Conservation (phyloP, 2,113 vertebrate genomes). For the Cololabis saira region DNA sequence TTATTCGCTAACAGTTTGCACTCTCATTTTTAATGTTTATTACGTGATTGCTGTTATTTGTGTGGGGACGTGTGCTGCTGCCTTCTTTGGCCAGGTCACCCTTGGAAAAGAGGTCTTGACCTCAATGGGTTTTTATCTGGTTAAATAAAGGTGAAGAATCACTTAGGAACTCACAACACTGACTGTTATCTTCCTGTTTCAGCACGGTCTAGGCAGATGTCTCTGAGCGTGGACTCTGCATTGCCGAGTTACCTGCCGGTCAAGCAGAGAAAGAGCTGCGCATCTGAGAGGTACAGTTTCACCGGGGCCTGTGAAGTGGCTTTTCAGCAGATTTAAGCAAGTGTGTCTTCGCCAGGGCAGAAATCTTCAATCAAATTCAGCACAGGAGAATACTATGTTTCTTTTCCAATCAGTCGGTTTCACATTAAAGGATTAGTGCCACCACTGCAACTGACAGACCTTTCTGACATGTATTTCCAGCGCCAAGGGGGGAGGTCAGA, state of each 20-base stretch:
- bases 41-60: too few relatives aligned
- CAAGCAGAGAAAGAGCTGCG: slow-evolving; percentile 13
- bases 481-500: slow-evolving; percentile 23
- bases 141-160: too few relatives aligned
- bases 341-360: too few relatives aligned
- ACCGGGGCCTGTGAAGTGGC: not conserved
- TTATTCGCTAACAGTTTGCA: too few relatives aligned
- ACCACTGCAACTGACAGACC: not conserved
- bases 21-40: too few relatives aligned
- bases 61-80: too few relatives aligned
- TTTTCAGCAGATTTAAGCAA: too few relatives aligned
- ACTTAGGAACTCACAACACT: not conserved
- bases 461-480: slow-evolving; percentile 31
- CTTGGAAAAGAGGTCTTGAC: too few relatives aligned
- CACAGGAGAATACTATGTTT: not conserved
- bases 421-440: not conserved
- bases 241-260: slow-evolving; percentile 21
- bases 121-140: too few relatives aligned
- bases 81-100: too few relatives aligned
- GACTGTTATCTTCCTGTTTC: slow-evolving; percentile 6
- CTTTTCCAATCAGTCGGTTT: not conserved
- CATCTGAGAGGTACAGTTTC: slow-evolving; percentile 54
- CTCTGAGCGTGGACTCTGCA: slow-evolving; percentile 32
- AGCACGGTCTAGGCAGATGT: slow-evolving; percentile 28
- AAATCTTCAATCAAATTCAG: too few relatives aligned